Evolutionary conservation across 1,140 invertebrate genomes (phyloP), one percentile per base, ranked within the genome.

Genomic region (Bemisia tabaci): DNA sequence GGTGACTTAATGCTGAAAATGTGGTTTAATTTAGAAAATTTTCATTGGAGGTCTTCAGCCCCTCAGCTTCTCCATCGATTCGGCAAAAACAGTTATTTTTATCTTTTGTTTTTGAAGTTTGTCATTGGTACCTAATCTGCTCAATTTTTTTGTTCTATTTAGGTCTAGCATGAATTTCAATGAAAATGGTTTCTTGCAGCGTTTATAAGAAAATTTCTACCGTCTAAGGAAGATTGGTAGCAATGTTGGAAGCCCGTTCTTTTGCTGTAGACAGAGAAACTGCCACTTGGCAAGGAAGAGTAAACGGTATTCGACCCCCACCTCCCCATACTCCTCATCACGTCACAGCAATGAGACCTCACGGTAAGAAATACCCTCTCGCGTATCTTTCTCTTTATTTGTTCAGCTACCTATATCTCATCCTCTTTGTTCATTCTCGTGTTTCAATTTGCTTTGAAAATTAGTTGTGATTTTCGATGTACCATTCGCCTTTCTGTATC

Each of bases 211-310:
- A 5, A 48, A 17, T 9, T 48, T 48, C 17, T 48, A 48, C 17
- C 33, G 33, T 48, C 33, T 48, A 17, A 48, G 33, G 5, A 48
- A 48, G 33, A 48, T 48, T 48, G 33, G 62, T 71, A 74, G 76
- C 74, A 74, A 81, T 81, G 79, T 77, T 81, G 79, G 79, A 81
- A 70, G 75, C 77, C 71, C 75, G 78, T 73, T 79, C 77, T 71
- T 71, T 77, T 67, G 73, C 75, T 67, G 73, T 76, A 60, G 74
- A 74, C 66, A 67, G 72, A 58, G 71, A 71, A 63, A 59, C 59
- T 59, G 70, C 73, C 67, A 75, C 75, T 71, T 80, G 79, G 79
- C 78, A 79, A 74, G 71, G 73, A 65, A 78, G 76, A 70, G 74
- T 68, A 70, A 78, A 74, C 72, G 72, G 72, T 62, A 73, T 74